phyloP scores from a whole-genome alignment of 2,113 vertebrate species.

The Aptenodytes forsteri region DNA sequence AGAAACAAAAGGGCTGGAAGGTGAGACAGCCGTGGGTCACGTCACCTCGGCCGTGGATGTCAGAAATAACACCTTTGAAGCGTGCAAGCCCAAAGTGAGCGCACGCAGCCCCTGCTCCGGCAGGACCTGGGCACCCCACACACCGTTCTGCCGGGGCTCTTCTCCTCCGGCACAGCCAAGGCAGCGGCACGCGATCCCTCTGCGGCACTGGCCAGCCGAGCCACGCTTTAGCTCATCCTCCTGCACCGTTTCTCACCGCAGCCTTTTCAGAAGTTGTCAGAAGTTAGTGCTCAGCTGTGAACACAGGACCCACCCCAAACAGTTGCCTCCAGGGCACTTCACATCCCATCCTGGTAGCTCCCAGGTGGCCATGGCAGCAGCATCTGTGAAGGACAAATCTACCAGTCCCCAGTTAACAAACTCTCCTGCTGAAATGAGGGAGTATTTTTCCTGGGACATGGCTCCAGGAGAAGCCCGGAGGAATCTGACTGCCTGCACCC shows the following conservation, averaged over 20 bases:
- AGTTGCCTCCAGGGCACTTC: neutral
- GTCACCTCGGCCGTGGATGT: fast-evolving
- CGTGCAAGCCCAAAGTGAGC: fast-evolving
- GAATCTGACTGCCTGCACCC: neutral
- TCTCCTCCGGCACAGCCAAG: neutral
- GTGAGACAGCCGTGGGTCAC: fast-evolving
- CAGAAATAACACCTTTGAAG: fast-evolving
- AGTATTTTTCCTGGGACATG: neutral
- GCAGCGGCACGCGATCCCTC: neutral
- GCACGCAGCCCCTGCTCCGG: neutral
- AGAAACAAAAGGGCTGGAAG: neutral
- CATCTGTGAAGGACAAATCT: neutral
- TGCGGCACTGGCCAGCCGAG: fast-evolving
- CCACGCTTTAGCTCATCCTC: neutral
- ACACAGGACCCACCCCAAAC: neutral
- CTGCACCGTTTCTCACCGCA: neutral
- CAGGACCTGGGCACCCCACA: neutral
- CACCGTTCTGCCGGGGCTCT: neutral
- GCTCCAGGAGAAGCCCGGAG: neutral
- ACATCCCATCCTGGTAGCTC: neutral
- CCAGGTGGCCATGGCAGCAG: neutral
- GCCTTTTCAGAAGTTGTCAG: neutral
- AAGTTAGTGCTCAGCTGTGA: neutral
- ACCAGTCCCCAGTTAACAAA: neutral
- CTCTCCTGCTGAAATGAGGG: too few relatives aligned